Conservation (phyloP, 1,140 invertebrate species). For the Asbolus verrucosus region DNA sequence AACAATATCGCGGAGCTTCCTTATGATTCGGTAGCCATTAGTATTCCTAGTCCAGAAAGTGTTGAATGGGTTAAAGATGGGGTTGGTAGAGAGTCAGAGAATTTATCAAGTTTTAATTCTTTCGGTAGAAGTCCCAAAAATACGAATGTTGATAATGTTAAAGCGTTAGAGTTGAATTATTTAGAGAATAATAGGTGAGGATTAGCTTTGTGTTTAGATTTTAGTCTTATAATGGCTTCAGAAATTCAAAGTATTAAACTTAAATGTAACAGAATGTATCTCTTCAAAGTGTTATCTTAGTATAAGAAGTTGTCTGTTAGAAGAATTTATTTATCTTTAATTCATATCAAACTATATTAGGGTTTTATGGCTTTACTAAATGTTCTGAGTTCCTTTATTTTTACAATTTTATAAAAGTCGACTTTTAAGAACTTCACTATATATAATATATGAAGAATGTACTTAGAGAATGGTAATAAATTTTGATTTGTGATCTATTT, state of each 20-base stretch:
- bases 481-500: no score
- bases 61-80: not conserved
- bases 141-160: slow-evolving; percentile 43
- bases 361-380: slow-evolving; percentile 24
- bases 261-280: slow-evolving; percentile 22
- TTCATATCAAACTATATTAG: slow-evolving; percentile 9
- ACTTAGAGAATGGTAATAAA: slow-evolving; percentile 20
- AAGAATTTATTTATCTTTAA: slow-evolving; percentile 11
- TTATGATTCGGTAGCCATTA: slow-evolving; percentile 48
- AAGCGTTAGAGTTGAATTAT: slow-evolving; percentile 55
- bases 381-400: slow-evolving; percentile 29
- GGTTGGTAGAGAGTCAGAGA: slow-evolving; percentile 3
- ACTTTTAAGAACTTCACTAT: slow-evolving; percentile 8
- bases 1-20: slow-evolving; percentile 58
- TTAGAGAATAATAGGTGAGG: slow-evolving; percentile 57
- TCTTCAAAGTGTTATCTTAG: slow-evolving; percentile 2
- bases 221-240: not conserved
- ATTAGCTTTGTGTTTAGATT: slow-evolving; percentile 4
- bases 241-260: slow-evolving; percentile 17
- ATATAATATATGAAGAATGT: not conserved
- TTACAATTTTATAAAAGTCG: slow-evolving; percentile 34
- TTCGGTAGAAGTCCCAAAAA: slow-evolving; percentile 48
- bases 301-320: not conserved
- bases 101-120: slow-evolving; percentile 48
- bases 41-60: slow-evolving; percentile 5